Conservation (phyloP, 2,888 invertebrate genomes). For the Dromius quadrimaculatus region DNA sequence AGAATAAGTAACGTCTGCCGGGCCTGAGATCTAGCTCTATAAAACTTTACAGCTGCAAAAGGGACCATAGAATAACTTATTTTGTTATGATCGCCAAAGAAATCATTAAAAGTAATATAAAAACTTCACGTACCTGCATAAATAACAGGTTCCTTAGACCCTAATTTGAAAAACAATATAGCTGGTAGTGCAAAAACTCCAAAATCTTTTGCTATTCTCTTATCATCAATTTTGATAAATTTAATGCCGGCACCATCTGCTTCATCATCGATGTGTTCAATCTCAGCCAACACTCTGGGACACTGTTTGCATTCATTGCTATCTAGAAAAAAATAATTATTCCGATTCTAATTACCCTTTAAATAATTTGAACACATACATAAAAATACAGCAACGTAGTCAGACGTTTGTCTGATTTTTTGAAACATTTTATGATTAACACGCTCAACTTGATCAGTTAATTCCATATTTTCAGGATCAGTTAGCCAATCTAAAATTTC, state of each 20-base stretch:
- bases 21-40: no score
- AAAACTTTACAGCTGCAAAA: no score
- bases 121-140: slow-evolving; percentile 78
- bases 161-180: slow-evolving; percentile 89
- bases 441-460: slow-evolving; percentile 91
- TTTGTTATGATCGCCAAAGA: no score
- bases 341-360: neutral
- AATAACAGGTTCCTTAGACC: slow-evolving; percentile 90
- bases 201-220: slow-evolving; percentile 85
- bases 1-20: no score
- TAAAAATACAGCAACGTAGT: slow-evolving; percentile 92
- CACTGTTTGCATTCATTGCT: slow-evolving; percentile 96
- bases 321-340: slow-evolving; percentile 82
- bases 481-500: slow-evolving; percentile 92
- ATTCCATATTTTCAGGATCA: slow-evolving; percentile 93
- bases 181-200: slow-evolving; percentile 93
- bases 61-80: no score
- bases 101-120: no score
- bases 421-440: slow-evolving; percentile 95
- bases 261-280: slow-evolving; percentile 94
- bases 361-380: slow-evolving; percentile 75
- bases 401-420: slow-evolving; percentile 88
- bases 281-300: slow-evolving; percentile 85
- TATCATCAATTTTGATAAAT: slow-evolving; percentile 92
- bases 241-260: slow-evolving; percentile 91